A percentile compares a stretch with the other conserved stretches of the same genome.
Conservation (phyloP, 2,888 invertebrate genomes). For the Tethea ocularis region DNA sequence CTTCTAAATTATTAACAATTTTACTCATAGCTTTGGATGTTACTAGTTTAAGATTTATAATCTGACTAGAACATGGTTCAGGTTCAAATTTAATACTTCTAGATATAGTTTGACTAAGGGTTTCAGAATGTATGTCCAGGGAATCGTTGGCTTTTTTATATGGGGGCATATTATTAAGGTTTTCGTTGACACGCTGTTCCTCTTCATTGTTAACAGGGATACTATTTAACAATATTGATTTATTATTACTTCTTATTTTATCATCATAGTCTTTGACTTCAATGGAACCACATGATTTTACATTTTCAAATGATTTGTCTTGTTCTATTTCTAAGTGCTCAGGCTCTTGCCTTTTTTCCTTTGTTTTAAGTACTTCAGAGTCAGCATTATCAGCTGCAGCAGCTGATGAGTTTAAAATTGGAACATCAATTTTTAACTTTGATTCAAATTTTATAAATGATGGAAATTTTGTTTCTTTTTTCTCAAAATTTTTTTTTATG, state of each 20-base stretch:
- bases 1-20: background rate
- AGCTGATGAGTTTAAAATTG: background rate
- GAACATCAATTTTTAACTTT: background rate
- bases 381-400: background rate
- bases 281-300: background rate
- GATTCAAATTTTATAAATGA: background rate
- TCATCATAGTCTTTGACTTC: conserved; percentile 20
- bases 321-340: background rate
- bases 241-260: conserved; percentile 19
- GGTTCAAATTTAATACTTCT: background rate
- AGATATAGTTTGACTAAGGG: background rate
- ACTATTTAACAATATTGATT: background rate
- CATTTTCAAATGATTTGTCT: background rate
- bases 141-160: background rate
- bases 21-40: background rate
- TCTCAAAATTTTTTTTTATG: background rate
- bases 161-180: background rate
- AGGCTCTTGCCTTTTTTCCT: background rate
- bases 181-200: background rate
- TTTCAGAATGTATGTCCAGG: background rate
- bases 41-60: background rate
- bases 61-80: background rate
- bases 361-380: background rate
- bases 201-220: background rate
- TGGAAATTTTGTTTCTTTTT: background rate